Conservation (phyloP, 2,888 invertebrate species). For the Agrochola circellaris region DNA sequence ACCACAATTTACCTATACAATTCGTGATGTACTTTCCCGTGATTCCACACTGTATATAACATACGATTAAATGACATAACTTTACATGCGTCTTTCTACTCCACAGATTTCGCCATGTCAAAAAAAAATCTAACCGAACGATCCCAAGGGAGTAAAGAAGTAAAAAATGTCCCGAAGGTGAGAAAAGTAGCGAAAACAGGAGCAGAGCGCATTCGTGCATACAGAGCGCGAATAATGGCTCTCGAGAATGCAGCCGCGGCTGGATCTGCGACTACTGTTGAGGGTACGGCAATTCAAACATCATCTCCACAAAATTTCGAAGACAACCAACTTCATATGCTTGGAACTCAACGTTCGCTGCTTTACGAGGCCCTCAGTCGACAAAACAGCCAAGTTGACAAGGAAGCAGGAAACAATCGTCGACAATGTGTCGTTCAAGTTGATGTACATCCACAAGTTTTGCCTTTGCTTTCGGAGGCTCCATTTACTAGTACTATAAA, state of each 20-base stretch:
- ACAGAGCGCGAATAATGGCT: neutral
- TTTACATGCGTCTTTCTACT: neutral
- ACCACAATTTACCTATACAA: neutral
- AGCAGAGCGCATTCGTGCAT: constrained; percentile 14
- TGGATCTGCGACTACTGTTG: neutral
- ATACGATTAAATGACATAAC: neutral
- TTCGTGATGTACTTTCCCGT: neutral
- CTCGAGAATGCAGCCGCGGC: neutral
- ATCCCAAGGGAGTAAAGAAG: neutral
- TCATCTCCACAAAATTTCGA: neutral
- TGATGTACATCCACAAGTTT: too few relatives aligned
- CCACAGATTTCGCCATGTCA: constrained; percentile 9
- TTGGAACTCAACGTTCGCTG: neutral
- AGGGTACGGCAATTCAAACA: neutral
- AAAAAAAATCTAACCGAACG: neutral
- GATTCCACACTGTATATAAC: neutral
- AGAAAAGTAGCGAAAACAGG: constrained; percentile 8
- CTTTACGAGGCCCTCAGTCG: constrained; percentile 3
- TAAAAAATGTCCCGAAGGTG: neutral
- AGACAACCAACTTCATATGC: neutral
- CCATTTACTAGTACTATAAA: neutral
- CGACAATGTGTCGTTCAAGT: neutral
- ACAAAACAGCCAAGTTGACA: neutral
- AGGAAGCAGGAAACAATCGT: neutral
- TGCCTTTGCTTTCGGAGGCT: neutral